These are phyloP conservation scores for Sinocyclocheilus anshuiensis DNA, from an alignment of 2,113 vertebrate genomes.

Conservation along the genomic window DNA sequence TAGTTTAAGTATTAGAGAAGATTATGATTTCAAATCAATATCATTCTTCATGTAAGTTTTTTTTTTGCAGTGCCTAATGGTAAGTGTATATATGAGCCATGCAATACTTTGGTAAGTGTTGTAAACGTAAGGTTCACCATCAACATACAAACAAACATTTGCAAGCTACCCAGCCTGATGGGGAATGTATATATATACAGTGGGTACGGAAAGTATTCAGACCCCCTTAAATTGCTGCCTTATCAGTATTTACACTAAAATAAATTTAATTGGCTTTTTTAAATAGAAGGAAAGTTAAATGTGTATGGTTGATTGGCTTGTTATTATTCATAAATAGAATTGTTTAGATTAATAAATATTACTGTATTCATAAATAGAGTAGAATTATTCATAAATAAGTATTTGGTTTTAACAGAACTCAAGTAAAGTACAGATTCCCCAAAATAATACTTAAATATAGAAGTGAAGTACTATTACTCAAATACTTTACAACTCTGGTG, in stretches of 20 bases:
- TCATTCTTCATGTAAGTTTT: not conserved
- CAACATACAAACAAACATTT: not conserved
- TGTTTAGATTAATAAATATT: no score
- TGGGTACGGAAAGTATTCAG: no score
- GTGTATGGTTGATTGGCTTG: not conserved
- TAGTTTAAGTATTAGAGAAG: not conserved
- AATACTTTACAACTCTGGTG: no score
- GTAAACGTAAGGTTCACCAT: not conserved
- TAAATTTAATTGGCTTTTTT: no score
- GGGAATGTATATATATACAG: no score
- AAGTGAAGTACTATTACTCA: no score
- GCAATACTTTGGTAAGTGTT: constrained; percentile 90
- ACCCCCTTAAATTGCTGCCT: no score
- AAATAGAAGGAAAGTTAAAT: not conserved
- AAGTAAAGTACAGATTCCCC: not conserved
- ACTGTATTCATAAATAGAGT: no score
- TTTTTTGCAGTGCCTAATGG: constrained; percentile 84
- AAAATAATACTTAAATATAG: no score
- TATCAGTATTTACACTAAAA: no score
- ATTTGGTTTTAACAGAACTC: not conserved
- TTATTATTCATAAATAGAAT: not conserved
- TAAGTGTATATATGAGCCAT: constrained; percentile 90
- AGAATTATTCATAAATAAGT: no score
- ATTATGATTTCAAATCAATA: not conserved
- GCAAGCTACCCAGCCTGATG: no score